A percentile compares a stretch with the other conserved stretches of the same genome.
Conservation (phyloP, 2,113 vertebrate genomes). For the Calidris pygmaea region DNA sequence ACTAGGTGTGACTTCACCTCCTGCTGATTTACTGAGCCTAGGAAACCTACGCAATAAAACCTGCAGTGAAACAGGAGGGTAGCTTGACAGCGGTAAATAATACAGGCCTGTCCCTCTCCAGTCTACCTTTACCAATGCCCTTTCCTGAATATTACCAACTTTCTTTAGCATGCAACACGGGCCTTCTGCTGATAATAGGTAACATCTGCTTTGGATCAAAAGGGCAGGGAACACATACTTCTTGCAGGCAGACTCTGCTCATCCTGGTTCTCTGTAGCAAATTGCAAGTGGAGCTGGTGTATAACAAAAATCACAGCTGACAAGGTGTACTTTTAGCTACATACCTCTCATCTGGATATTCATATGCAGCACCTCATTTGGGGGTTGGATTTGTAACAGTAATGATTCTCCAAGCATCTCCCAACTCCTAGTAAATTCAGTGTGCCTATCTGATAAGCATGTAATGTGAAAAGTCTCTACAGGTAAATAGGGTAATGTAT, state of each 20-base stretch:
- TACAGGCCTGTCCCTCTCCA: neutral
- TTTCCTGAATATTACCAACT: neutral
- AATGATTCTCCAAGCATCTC: neutral
- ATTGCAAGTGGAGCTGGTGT: neutral
- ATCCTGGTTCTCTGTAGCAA: neutral
- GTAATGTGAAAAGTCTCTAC: neutral
- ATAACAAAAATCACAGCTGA: neutral
- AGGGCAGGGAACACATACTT: neutral
- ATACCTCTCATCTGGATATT: neutral
- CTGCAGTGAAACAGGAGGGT: neutral
- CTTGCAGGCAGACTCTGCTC: neutral
- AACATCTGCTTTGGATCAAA: slow-evolving; percentile 52
- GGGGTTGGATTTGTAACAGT: neutral
- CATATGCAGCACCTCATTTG: neutral
- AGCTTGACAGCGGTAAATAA: neutral
- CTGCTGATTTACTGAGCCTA: neutral
- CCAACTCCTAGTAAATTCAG: neutral
- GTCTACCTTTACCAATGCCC: neutral
- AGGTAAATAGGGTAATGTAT: neutral
- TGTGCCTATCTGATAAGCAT: neutral
- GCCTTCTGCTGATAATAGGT: neutral
- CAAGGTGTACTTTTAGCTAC: neutral
- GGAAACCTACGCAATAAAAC: neutral
- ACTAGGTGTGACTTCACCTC: neutral
- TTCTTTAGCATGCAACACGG: neutral